Base-by-base conservation (phyloP, 1,140 invertebrate genomes). In the Yoshiicerus persimilis region DNA sequence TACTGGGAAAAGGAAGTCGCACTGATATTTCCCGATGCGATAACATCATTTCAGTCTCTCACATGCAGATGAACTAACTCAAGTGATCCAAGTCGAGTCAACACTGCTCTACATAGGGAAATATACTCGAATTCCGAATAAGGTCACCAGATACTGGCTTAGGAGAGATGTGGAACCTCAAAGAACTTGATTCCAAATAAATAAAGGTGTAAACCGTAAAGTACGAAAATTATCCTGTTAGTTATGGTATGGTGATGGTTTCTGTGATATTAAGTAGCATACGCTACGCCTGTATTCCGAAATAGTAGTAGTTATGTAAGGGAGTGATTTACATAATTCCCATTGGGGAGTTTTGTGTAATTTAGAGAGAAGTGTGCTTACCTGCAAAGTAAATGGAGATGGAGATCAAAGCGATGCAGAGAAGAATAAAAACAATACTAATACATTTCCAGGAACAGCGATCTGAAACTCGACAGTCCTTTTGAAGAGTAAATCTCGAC, bases 391-490 rank as follows among this genome's bases (percentile, higher is more conserved):
- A 99, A 90, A 96, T 96, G 91, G 98, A 94, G 95, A 97, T 97
- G 87, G 97, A 97, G 90, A 97, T 95, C 90, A 98, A 94, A 89
- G 96, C 95, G 89, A 98, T 96, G 92, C 95, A 96, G 91, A 98
- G 93, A 91, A 98, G 95, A 92, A 98, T 97, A 93, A 98, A 95
- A 89, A 96, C 95, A 92, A 98, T 96, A 92, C 96, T 96, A 92
- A 97, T 95, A 93, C 97, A 98, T 93, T 97, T 97, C 98, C 98
- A 99, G 91, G 97, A 97, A 94, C 97, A 98, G 89, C 96, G 94
- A 92, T 97, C 96, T 23, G 90, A 91, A 66, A 91, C 90, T 91
- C 97, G 96, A 93, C 97, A 97, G 88, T 96, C 95, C 93, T 98
- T 98, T 93, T 97, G 96, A 93, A 98, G 96, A 93, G 97, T 96